These are phyloP conservation scores for Rousettus leschenaultii DNA, from an alignment of 2,113 vertebrate genomes.

Conservation along the genomic window DNA sequence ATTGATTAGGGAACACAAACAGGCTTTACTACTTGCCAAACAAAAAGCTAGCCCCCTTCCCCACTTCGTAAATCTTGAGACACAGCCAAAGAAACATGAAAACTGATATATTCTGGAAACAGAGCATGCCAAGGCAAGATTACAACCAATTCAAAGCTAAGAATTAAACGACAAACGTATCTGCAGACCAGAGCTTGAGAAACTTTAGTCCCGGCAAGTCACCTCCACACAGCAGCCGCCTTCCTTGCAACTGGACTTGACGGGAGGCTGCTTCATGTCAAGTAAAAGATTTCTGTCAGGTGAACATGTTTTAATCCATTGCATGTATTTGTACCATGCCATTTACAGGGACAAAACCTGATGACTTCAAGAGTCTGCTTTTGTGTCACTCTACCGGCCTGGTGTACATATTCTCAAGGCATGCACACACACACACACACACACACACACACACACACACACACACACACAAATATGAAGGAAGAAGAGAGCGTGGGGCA, in stretches of 20 bases:
- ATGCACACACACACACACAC: background rate
- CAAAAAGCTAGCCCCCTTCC: background rate
- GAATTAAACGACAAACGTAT: slow-evolving; percentile 21
- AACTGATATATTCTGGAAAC: background rate
- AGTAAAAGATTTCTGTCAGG: slow-evolving; percentile 50
- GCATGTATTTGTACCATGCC: slow-evolving; percentile 31
- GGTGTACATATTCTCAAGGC: background rate
- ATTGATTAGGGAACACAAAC: slow-evolving; percentile 47
- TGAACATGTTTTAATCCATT: slow-evolving; percentile 41
- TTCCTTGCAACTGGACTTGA: background rate
- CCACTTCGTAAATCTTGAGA: background rate
- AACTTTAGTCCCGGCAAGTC: background rate
- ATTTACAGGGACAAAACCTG: slow-evolving; percentile 52
- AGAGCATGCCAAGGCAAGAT: slow-evolving; percentile 30
- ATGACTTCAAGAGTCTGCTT: slow-evolving; percentile 7
- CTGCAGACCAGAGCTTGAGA: background rate
- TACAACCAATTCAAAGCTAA: slow-evolving; percentile 31
- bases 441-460: background rate
- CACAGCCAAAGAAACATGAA: slow-evolving; percentile 43
- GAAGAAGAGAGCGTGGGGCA: background rate
- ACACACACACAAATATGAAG: background rate
- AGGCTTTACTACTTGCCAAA: background rate
- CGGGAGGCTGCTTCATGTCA: background rate
- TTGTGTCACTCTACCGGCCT: background rate
- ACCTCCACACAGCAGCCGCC: background rate